A percentile compares a stretch with the other conserved stretches of the same genome.
Conservation (phyloP, 1,140 invertebrate species). For the Zaprionus taronus region DNA sequence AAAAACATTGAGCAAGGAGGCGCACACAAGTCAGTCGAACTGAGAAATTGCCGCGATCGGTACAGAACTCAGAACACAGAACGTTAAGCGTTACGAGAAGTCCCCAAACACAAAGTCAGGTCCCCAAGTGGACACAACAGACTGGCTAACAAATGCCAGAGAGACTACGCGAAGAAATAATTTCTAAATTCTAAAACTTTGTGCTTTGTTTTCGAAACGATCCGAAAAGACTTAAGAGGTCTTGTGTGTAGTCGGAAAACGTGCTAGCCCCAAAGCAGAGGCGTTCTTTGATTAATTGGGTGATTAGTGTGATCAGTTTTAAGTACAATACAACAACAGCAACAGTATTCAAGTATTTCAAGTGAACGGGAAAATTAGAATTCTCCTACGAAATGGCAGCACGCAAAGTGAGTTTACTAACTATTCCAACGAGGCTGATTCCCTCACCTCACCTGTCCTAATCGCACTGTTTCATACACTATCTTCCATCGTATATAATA, state of each 20-base stretch:
- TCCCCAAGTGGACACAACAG: constrained; percentile 34
- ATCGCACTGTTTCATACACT: constrained; percentile 21
- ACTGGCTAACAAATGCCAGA: not conserved
- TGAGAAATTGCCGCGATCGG: constrained; percentile 76
- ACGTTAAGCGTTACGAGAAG: constrained; percentile 26
- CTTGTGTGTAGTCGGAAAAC: constrained; percentile 43
- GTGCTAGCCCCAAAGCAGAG: constrained; percentile 39
- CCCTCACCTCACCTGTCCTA: constrained; percentile 9
- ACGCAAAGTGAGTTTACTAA: constrained; percentile 65
- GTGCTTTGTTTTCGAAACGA: constrained; percentile 58
- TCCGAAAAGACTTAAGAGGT: constrained; percentile 19
- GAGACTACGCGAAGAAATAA: constrained; percentile 31
- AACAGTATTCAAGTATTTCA: constrained; percentile 43
- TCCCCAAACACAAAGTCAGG: constrained; percentile 32
- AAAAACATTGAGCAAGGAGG: constrained; percentile 79
- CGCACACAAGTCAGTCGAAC: constrained; percentile 75
- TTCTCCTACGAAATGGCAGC: constrained; percentile 54
- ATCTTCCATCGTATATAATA: constrained; percentile 43
- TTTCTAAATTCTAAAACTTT: constrained; percentile 30
- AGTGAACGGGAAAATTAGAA: constrained; percentile 38
- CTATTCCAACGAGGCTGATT: not conserved
- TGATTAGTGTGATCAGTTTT: constrained; percentile 55
- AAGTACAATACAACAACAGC: constrained; percentile 5
- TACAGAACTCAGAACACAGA: constrained; percentile 39
- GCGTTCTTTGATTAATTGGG: constrained; percentile 62